These are phyloP conservation scores for Gnathonemus longibarbis DNA, from an alignment of 2,113 vertebrate species.

Conservation along the genomic window DNA sequence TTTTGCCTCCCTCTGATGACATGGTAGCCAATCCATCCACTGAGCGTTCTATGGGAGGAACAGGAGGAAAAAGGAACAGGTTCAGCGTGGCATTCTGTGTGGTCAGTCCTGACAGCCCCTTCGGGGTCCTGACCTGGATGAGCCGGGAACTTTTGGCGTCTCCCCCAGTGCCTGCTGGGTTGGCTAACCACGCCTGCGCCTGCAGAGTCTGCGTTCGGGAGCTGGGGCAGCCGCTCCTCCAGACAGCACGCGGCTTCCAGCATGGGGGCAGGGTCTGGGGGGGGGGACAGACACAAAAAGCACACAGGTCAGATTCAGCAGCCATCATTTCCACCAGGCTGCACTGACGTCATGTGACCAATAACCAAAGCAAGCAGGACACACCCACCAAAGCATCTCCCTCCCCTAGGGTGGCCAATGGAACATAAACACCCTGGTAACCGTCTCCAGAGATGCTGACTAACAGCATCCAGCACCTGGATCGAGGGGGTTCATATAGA, in stretches of 20 bases:
- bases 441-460: neutral
- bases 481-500: neutral
- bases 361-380: neutral
- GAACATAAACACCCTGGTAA: neutral
- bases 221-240: constrained; percentile 76
- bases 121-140: constrained; percentile 66
- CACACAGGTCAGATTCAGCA: neutral
- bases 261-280: constrained; percentile 73
- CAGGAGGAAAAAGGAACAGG: neutral
- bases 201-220: constrained; percentile 67
- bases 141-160: constrained; percentile 65
- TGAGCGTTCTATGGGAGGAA: constrained; percentile 35
- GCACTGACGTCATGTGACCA: neutral
- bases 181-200: constrained; percentile 61
- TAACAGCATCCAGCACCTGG: neutral
- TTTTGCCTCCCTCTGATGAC: constrained; percentile 43
- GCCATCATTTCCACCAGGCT: neutral
- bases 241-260: constrained; percentile 77
- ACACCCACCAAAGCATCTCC: neutral
- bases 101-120: neutral
- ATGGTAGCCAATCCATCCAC: constrained; percentile 35
- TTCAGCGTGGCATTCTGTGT: neutral
- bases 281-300: neutral
- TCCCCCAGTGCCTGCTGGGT: constrained; percentile 71
- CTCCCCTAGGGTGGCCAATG: neutral